These are phyloP conservation scores for Aethina tumida DNA, from an alignment of 1,140 invertebrate genomes.

Conservation along the genomic window DNA sequence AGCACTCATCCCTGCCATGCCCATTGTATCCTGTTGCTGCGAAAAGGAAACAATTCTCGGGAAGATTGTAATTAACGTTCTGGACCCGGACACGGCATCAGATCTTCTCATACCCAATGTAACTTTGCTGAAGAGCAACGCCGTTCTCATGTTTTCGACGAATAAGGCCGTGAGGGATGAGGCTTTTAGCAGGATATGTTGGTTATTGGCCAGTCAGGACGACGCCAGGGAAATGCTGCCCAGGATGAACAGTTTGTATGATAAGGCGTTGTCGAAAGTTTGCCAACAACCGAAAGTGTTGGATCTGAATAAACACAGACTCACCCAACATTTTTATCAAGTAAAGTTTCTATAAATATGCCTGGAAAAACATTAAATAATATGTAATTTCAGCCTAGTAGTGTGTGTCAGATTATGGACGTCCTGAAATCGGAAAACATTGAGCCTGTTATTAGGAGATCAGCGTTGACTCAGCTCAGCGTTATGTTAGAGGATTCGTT, in stretches of 20 bases:
- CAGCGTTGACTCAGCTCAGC: conserved; percentile 46
- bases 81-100: conserved; percentile 44
- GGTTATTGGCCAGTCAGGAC: conserved; percentile 38
- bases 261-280: conserved; percentile 35
- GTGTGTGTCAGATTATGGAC: conserved; percentile 37
- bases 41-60: conserved; percentile 38
- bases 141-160: conserved; percentile 38
- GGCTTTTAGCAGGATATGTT: conserved; percentile 41
- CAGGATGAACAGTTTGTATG: conserved; percentile 38
- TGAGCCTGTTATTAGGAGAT: conserved; percentile 46
- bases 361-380: conserved; percentile 2
- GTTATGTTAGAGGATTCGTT: conserved; percentile 47
- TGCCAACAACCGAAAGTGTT: conserved; percentile 33
- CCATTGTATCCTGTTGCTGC: conserved; percentile 40
- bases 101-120: conserved; percentile 11
- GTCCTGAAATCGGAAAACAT: conserved; percentile 34
- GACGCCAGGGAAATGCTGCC: conserved; percentile 37
- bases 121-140: conserved; percentile 38
- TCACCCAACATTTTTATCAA: conserved; percentile 32
- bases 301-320: conserved; percentile 27
- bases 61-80: conserved; percentile 46
- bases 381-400: conserved; percentile 30
- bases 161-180: conserved; percentile 38
- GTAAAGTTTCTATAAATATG: conserved; percentile 20
- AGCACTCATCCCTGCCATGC: conserved; percentile 44